Conservation (phyloP, 92 coral and sea anemone species). For the Nematostella vectensis region DNA sequence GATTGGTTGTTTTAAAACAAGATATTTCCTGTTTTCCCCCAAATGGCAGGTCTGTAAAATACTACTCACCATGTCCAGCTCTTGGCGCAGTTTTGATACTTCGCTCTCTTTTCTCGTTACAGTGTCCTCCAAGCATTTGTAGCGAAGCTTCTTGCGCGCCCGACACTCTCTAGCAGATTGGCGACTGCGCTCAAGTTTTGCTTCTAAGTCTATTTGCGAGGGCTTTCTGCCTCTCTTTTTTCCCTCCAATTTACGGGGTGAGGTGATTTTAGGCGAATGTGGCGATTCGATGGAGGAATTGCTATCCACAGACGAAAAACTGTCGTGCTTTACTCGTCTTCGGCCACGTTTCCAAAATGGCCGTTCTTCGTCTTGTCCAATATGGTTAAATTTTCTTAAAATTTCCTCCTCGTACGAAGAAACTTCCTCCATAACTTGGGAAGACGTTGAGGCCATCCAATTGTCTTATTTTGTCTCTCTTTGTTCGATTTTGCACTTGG, state of each 20-base stretch:
- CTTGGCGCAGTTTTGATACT: constrained; percentile 78
- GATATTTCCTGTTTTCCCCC: too few relatives aligned
- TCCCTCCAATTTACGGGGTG: constrained; percentile 53
- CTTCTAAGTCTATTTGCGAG: constrained; percentile 88
- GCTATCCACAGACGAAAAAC: constrained; percentile 94
- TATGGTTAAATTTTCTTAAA: constrained; percentile 32
- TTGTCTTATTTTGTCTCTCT: constrained; percentile 1
- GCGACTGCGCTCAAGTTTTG: constrained; percentile 91
- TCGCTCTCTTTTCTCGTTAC: constrained; percentile 78
- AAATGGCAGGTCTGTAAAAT: too few relatives aligned
- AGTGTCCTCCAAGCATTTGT: constrained; percentile 77
- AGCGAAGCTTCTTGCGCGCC: constrained; percentile 91
- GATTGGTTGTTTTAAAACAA: too few relatives aligned
- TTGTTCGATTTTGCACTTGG: neutral
- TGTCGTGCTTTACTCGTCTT: constrained; percentile 88
- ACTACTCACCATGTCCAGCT: constrained; percentile 85
- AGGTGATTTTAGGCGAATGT: constrained; percentile 40
- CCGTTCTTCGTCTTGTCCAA: constrained; percentile 27
- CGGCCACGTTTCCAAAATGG: constrained; percentile 56
- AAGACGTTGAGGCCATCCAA: constrained; percentile 63
- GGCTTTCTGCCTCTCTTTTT: constrained; percentile 94
- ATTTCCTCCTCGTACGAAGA: constrained; percentile 45
- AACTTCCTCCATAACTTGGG: constrained; percentile 31
- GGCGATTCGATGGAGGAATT: constrained; percentile 80
- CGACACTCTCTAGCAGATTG: constrained; percentile 97